Evolutionary conservation across 2,113 vertebrate genomes (phyloP), one percentile per base, ranked within the genome.

Genomic region (Vireo altiloquus): DNA sequence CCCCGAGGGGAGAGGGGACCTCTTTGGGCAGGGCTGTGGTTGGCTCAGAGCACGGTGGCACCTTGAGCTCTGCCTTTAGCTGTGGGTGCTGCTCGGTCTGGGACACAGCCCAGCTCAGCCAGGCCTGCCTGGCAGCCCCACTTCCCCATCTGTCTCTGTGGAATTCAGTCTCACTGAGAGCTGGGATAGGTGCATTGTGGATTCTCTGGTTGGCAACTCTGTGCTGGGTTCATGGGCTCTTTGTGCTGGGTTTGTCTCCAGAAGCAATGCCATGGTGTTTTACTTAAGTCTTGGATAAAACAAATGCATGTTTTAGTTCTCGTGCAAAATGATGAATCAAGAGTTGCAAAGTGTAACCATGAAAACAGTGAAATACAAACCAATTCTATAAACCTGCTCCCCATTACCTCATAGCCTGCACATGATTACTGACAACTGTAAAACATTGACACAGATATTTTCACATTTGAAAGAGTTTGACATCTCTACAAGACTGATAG

Each of bases 1-100:
- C 35, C 16, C 22, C 4, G 0, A 17, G 1, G 1, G 25, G 14
- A 22, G 28, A 18, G 33, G 44, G 42, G 21, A 14, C 31, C 20
- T 27, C 22, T 25, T 44, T 17, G n/a, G 54, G 59, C 57, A 63
- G 3, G 66, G 42, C n/a, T 35, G 35, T 22, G 31, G 3, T 10
- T 57, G 53, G 40, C 59, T 91, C 6, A 7, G 40, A 42, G 49
- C 3, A 0, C 18, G 6, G 24, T 54, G 76, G 57, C 68, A 6
- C 49, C n/a, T 54, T 27, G 54, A 47, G 52, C 46, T 61, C 53
- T 88, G 46, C 25, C 79, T 42, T 85, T 3, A 19, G 25, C 22
- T 81, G 22, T 15, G 52, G n/a, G 25, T 1, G 3, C 72, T 9
- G 22, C 72, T 91, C 87, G 28, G 60, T 33, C 13, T 39, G 5